Base-by-base conservation (phyloP, 1,140 invertebrate species). In the Bombus breviceps region DNA sequence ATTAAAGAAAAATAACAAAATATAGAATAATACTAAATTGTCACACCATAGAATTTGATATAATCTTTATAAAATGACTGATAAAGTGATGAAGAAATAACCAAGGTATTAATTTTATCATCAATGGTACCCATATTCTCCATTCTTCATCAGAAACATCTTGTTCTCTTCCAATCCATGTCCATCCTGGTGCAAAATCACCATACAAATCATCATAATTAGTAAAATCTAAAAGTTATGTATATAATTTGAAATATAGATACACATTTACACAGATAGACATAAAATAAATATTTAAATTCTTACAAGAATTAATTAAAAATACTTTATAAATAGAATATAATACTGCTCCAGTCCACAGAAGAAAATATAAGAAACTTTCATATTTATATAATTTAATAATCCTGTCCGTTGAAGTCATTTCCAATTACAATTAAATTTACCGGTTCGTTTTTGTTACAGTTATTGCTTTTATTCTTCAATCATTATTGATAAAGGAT, bases 81-180 rank as follows among this genome's bases (percentile, higher is more conserved):
- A 95, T 68, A 32, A 95, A 9, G 73, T 95, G 59, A 85, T 96
- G 95, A 28, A 94, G 37, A 43, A 93, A 72, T 80, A 95, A 89
- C 94, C 95, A 96, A 28, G 94, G 94, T 53, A 92, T 90, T 69
- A 95, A 77, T 86, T 85, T 92, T 53, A 85, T 88, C 22, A 96
- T 84, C 3, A 96, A 88, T 47, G 93, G 93, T 43, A 94, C 94
- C 90, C 95, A 96, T 5, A 93, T 92, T 85, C 91, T 92, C 96
- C 96, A 96, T 93, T 97, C 96, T 82, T 94, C 89, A 92, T 97
- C 96, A 8, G 95, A 92, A 62, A 92, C 85, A 89, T 96, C 96
- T 86, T 93, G 92, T 88, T 94, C 95, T 85, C 94, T 92, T 41
- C 91, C 89, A 28, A 96, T 80, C 92, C 95, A 94, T 10, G 72